Percentiles rank a stretch among this genome's conserved stretches.
Evolutionary conservation across 1,140 invertebrate genomes (phyloP).

Genomic region (Drosophila chauvacae): DNA sequence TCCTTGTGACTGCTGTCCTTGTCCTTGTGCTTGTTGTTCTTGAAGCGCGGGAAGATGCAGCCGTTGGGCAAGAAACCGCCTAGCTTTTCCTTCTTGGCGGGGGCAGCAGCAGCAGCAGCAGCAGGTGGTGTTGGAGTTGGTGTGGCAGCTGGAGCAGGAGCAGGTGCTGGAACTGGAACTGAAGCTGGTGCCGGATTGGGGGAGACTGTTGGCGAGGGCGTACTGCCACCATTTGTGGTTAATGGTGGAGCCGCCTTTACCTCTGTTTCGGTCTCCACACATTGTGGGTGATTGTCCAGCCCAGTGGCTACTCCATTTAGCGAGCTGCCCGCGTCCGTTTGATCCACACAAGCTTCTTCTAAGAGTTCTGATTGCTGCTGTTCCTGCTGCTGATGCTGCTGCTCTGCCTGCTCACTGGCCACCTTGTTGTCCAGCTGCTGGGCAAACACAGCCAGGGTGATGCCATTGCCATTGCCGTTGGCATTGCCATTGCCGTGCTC

Average conservation of each 20-base stretch:
- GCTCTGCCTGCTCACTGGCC: constrained; percentile 65
- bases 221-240: constrained; percentile 49
- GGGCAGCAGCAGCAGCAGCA: constrained; percentile 39
- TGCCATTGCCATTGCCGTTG: constrained; percentile 65
- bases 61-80: constrained; percentile 83
- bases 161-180: background rate
- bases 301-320: constrained; percentile 34
- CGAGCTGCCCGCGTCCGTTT: constrained; percentile 56
- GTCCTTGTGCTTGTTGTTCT: constrained; percentile 83
- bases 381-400: constrained; percentile 39
- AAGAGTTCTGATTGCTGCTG: constrained; percentile 23
- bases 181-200: constrained; percentile 5
- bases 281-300: constrained; percentile 16
- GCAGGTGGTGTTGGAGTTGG: constrained; percentile 17
- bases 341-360: constrained; percentile 59
- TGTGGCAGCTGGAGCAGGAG: constrained; percentile 13
- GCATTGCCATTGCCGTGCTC: constrained; percentile 44
- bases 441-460: constrained; percentile 69
- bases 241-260: constrained; percentile 21
- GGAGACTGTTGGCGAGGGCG: constrained; percentile 8
- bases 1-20: constrained; percentile 82
- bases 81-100: constrained; percentile 81
- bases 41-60: constrained; percentile 84
- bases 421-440: constrained; percentile 76
- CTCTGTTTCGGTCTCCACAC: constrained; percentile 32